Evolutionary conservation across 2,113 vertebrate species (phyloP), one percentile per base, ranked within the genome.

Genomic region (Podarcis muralis): DNA sequence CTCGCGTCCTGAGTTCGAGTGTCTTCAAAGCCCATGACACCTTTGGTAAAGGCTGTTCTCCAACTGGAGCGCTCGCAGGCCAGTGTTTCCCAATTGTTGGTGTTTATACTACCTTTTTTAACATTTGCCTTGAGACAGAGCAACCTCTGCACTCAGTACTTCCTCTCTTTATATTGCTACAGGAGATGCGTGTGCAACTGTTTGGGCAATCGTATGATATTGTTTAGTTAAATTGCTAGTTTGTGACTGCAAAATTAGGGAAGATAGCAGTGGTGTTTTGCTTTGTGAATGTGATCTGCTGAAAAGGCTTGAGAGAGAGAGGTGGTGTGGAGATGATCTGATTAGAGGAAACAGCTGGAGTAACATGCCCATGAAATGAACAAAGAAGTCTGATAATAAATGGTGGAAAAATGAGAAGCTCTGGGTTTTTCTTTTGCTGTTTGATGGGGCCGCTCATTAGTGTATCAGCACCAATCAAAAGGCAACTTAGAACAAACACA

Each of bases 171-270:
- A 37, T 69, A 27, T 43, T 43, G 81, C 59, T n/a, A 57, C 57
- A 9, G 48, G n/a, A 59, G n/a, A 84, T 75, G 69, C 11, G 27
- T 75, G 59, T 75, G 48, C 53, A 81, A 40, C 48, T 27, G n/a
- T 20, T 57, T 62, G 59, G 35, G 57, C 68, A 82, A 84, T 78
- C 59, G 27, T 79, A 81, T 91, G 27, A 87, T 89, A 32, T 88
- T 71, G 53, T 68, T 87, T 92, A 48, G 83, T 68, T 89, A n/a
- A 93, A 88, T 74, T 83, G 82, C 40, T 82, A 69, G 90, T 92
- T 92, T 89, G 92, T 90, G 43, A 48, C 76, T 91, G 77, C 0
- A 0, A 3, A 88, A 20, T 23, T 75, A 68, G 85, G 43, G 77
- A 91, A 90, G 62, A 30, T 59, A 89, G 32, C 79, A 84, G 66